Percentiles rank a stretch among this genome's conserved stretches.
Conservation (phyloP, 1,140 invertebrate species). For the Panagrolaimus sp. region DNA sequence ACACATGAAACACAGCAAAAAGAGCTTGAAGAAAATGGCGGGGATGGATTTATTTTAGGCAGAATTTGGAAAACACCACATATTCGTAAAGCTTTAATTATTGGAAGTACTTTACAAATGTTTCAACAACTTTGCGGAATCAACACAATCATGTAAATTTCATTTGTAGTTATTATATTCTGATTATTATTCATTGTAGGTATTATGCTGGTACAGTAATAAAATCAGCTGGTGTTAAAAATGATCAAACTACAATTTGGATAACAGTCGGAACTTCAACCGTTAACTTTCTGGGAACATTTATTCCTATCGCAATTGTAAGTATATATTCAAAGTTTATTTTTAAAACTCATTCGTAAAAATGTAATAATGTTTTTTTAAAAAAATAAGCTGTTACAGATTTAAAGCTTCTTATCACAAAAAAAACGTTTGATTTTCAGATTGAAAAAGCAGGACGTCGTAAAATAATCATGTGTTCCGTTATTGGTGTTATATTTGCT, state of each 20-base stretch:
- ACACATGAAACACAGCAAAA: constrained; percentile 42
- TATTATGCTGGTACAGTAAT: constrained; percentile 68
- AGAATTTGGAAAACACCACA: constrained; percentile 61
- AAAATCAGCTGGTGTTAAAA: constrained; percentile 64
- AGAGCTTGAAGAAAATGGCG: constrained; percentile 22
- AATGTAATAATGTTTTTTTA: too few species aligned
- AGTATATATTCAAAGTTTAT: not conserved
- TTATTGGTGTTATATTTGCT: constrained; percentile 59
- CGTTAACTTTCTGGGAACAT: constrained; percentile 22
- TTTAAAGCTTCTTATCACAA: too few species aligned
- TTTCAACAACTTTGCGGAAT: constrained; percentile 67
- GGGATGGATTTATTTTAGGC: constrained; percentile 55
- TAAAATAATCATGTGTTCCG: constrained; percentile 61
- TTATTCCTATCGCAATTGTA: constrained; percentile 17
- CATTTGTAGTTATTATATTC: not conserved
- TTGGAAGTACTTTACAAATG: constrained; percentile 65
- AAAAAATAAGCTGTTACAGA: too few species aligned
- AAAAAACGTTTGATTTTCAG: constrained; percentile 35
- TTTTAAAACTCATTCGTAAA: too few species aligned
- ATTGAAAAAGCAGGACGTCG: constrained; percentile 65
- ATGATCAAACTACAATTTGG: constrained; percentile 65
- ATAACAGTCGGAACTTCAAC: constrained; percentile 62
- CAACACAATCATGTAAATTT: constrained; percentile 66
- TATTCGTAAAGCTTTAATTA: constrained; percentile 62
- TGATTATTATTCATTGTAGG: constrained; percentile 14